These are phyloP conservation scores for Exephanes ischioxanthus DNA, from an alignment of 2,888 invertebrate species.

Conservation along the genomic window DNA sequence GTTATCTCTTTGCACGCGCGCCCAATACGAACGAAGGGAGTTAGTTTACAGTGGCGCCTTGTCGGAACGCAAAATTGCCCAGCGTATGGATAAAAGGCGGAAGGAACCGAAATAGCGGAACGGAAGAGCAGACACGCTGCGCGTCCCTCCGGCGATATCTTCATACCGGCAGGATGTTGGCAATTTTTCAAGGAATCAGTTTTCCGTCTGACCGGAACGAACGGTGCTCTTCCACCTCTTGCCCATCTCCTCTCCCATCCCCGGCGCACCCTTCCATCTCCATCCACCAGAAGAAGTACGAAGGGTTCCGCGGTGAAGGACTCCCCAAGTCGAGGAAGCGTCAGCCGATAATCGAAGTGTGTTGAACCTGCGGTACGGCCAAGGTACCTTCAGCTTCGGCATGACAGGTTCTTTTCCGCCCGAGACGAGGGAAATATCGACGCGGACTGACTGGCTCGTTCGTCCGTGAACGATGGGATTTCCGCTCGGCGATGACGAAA, in stretches of 20 bases:
- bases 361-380: constrained; percentile 18
- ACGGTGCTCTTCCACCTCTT: constrained; percentile 63
- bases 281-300: constrained; percentile 53
- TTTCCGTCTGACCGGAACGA: constrained; percentile 80
- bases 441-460: constrained; percentile 54
- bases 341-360: constrained; percentile 57
- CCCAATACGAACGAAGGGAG: too few relatives aligned
- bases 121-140: constrained; percentile 39
- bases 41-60: too few relatives aligned
- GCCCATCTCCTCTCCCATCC: constrained; percentile 1
- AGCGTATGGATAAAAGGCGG: too few relatives aligned
- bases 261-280: constrained; percentile 24
- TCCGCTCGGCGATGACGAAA: constrained; percentile 37
- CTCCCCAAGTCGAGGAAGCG: constrained; percentile 59
- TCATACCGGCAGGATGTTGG: constrained; percentile 74
- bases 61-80: too few relatives aligned
- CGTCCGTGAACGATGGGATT: constrained; percentile 37
- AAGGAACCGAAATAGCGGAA: constrained; percentile 20
- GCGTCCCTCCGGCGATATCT: constrained; percentile 2
- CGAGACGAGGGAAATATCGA: constrained; percentile 58
- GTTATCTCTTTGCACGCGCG: too few relatives aligned
- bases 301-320: constrained; percentile 63
- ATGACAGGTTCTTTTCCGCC: not conserved
- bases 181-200: constrained; percentile 82
- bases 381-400: not conserved